These are phyloP conservation scores for Spinus olivaceus DNA, from an alignment of 2,797 vertebrate genomes.

Conservation along the genomic window DNA sequence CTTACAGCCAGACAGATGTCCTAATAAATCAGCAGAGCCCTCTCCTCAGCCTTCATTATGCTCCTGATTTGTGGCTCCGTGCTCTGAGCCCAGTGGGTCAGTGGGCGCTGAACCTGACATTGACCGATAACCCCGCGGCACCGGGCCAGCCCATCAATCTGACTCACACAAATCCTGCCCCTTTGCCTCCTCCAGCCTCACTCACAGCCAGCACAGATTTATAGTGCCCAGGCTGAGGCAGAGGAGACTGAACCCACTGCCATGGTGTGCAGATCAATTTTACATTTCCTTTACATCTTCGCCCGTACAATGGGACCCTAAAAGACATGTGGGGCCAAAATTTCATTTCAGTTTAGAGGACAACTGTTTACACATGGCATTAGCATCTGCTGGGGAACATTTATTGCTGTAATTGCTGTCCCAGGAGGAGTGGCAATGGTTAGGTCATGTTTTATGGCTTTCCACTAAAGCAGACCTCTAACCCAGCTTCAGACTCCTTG, in stretches of 20 bases:
- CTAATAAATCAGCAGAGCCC: conserved; percentile 60
- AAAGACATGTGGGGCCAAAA: conserved; percentile 21
- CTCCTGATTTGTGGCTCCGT: conserved; percentile 62
- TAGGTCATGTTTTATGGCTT: conserved; percentile 43
- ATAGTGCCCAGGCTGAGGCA: background rate
- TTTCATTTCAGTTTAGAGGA: conserved; percentile 35
- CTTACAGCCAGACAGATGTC: conserved; percentile 62
- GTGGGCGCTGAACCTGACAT: conserved; percentile 59
- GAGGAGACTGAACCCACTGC: conserved; percentile 40
- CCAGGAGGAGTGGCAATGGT: conserved; percentile 50
- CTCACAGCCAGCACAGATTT: conserved; percentile 49
- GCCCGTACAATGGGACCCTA: background rate
- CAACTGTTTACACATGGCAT: conserved; percentile 34
- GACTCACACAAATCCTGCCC: conserved; percentile 47
- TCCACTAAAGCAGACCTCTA: conserved; percentile 42
- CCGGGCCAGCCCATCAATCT: conserved; percentile 46
- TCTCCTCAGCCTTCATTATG: conserved; percentile 63
- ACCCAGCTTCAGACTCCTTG: conserved; percentile 17
- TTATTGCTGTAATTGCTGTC: conserved; percentile 58
- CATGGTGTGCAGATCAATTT: conserved; percentile 32
- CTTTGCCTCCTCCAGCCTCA: conserved; percentile 52
- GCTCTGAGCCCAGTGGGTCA: conserved; percentile 35
- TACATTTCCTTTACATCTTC: conserved; percentile 56
- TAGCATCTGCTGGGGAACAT: conserved; percentile 67
- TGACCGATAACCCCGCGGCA: conserved; percentile 41